Evolutionary conservation across 2,888 invertebrate species (phyloP).

Genomic region (Drosophila neotestacea): DNA sequence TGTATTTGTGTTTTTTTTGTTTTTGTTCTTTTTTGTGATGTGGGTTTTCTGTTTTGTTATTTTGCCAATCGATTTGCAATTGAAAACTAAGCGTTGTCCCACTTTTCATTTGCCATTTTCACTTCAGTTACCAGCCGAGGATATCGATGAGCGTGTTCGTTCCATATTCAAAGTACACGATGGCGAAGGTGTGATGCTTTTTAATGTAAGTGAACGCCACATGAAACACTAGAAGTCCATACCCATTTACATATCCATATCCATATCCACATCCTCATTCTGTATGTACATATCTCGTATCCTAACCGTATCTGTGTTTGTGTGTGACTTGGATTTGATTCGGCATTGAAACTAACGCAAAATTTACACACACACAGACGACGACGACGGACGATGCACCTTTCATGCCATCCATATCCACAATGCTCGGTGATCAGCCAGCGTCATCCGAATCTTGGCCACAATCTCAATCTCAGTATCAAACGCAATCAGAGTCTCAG

Average conservation of each 20-base stretch:
- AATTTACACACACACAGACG: conserved; percentile 73
- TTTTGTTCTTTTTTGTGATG: not conserved
- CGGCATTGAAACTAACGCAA: conserved; percentile 55
- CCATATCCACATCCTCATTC: conserved; percentile 10
- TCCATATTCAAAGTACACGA: conserved; percentile 55
- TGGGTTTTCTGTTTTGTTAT: not conserved
- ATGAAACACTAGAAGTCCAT: not conserved
- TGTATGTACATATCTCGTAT: conserved; percentile 13
- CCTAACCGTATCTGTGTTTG: conserved; percentile 47
- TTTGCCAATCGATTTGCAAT: conserved; percentile 20
- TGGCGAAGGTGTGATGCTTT: conserved; percentile 58
- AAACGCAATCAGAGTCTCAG: conserved; percentile 9
- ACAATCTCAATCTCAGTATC: conserved; percentile 27
- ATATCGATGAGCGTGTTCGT: conserved; percentile 50
- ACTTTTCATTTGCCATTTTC: conserved; percentile 57
- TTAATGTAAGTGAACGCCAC: conserved; percentile 64
- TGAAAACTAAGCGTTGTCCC: conserved; percentile 52
- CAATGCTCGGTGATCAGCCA: conserved; percentile 55
- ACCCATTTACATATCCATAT: not conserved
- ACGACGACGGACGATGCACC: conserved; percentile 66
- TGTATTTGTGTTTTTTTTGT: conserved; percentile 17
- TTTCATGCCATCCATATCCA: conserved; percentile 66
- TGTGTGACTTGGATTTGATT: conserved; percentile 41
- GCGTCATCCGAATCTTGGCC: conserved; percentile 23
- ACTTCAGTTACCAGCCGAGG: conserved; percentile 58